These are phyloP conservation scores for Chymomyza costata DNA, from an alignment of 1,140 invertebrate species.

Conservation along the genomic window DNA sequence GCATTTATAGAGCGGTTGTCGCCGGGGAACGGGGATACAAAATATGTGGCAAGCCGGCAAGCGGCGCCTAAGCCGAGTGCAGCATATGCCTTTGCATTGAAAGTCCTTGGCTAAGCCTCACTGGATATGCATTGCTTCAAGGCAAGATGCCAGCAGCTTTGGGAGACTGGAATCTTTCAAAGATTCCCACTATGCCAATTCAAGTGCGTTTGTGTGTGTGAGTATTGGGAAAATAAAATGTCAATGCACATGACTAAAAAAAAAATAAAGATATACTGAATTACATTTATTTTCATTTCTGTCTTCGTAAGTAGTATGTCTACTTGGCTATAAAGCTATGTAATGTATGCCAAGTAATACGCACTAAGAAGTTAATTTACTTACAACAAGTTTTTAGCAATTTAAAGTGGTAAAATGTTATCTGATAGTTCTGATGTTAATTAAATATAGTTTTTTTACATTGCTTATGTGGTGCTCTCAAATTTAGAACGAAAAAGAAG, in stretches of 20 bases:
- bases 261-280: slow-evolving; percentile 6
- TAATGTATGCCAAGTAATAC: not conserved
- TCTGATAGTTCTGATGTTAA: too few species aligned
- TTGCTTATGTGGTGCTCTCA: too few species aligned
- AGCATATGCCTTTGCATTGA: slow-evolving; percentile 2
- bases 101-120: slow-evolving; percentile 10
- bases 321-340: not conserved
- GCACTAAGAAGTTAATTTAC: too few species aligned
- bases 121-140: slow-evolving; percentile 6
- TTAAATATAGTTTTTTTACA: slow-evolving; percentile 13
- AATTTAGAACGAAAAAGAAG: too few species aligned
- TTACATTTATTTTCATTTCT: slow-evolving; percentile 36
- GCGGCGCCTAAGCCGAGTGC: slow-evolving; percentile 39
- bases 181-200: not conserved
- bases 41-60: not conserved
- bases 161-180: too few species aligned
- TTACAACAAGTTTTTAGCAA: too few species aligned
- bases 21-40: not conserved
- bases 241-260: slow-evolving; percentile 5
- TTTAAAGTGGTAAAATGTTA: too few species aligned
- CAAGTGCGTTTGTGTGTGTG: slow-evolving; percentile 2
- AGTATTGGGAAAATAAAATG: slow-evolving; percentile 27
- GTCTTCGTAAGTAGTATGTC: not conserved
- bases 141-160: slow-evolving; percentile 1
- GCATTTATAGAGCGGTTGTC: slow-evolving; percentile 27